Evolutionary conservation across 2,113 vertebrate species (phyloP).

Genomic region (Oncorhynchus keta): DNA sequence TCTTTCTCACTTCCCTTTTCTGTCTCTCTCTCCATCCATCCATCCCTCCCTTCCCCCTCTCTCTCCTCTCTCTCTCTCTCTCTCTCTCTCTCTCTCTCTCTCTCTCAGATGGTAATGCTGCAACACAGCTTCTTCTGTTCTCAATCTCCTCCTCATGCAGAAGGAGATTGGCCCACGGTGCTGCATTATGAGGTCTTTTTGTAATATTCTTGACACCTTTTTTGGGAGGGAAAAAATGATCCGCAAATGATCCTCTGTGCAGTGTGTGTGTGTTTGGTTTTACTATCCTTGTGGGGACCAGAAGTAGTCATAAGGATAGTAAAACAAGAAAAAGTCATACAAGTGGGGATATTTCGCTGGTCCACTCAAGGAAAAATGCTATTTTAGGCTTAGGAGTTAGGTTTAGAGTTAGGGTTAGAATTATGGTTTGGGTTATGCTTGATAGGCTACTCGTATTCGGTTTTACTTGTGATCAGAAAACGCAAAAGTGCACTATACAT

Average conservation of each 20-base stretch:
- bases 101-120: slow-evolving; percentile 57
- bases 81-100: slow-evolving; percentile 24
- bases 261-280: slow-evolving; percentile 16
- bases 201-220: slow-evolving; percentile 73
- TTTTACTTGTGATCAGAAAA: no score
- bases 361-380: no score
- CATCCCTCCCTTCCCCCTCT: background rate
- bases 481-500: no score
- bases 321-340: no score
- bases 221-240: slow-evolving; percentile 68
- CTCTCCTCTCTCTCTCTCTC: background rate
- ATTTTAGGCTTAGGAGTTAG: no score
- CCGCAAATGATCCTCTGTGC: slow-evolving; percentile 13
- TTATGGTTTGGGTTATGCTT: no score
- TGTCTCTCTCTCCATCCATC: slow-evolving; percentile 3
- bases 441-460: no score
- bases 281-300: no score
- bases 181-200: slow-evolving; percentile 65
- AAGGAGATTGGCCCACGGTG: slow-evolving; percentile 45
- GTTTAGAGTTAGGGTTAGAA: no score
- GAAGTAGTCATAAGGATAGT: no score
- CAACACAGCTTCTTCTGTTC: slow-evolving; percentile 59
- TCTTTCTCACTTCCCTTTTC: slow-evolving; percentile 8
- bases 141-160: slow-evolving; percentile 34
- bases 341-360: no score